Conservation (phyloP, 2,113 vertebrate species). For the Harpagus bidentatus region DNA sequence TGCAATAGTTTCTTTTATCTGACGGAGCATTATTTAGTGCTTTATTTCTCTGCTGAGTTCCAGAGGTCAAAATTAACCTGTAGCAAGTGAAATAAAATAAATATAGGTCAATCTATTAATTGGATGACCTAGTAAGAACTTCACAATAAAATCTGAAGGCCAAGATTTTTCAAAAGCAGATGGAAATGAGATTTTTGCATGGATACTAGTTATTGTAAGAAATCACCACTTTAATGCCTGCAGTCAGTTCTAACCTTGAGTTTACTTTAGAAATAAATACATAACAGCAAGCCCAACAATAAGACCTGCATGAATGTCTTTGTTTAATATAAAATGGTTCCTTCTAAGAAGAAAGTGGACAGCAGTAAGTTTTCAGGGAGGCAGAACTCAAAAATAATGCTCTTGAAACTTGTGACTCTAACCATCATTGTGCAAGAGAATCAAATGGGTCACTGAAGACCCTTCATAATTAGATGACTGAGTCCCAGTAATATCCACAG, state of each 20-base stretch:
- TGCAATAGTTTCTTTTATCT: conserved; percentile 2
- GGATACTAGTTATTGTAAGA: neutral
- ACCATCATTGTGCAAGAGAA: neutral
- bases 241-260: conserved; percentile 59
- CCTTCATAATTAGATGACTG: conserved; percentile 26
- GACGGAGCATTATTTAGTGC: neutral
- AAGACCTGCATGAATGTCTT: conserved; percentile 6
- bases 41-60: conserved; percentile 20
- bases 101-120: conserved; percentile 11
- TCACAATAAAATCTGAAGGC: neutral
- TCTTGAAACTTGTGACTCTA: neutral
- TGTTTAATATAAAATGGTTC: neutral
- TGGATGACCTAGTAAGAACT: neutral
- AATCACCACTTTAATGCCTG: neutral
- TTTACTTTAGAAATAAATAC: conserved; percentile 53
- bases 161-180: neutral
- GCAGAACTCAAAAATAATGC: neutral
- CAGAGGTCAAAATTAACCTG: conserved; percentile 49
- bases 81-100: conserved; percentile 19
- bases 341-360: neutral
- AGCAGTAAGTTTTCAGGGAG: neutral
- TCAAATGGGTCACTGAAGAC: conserved; percentile 18
- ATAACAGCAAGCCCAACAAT: conserved; percentile 33
- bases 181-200: neutral
- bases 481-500: conserved; percentile 39